phyloP scores from a whole-genome alignment of 2,888 invertebrate species.

The Aphodius sticticus region DNA sequence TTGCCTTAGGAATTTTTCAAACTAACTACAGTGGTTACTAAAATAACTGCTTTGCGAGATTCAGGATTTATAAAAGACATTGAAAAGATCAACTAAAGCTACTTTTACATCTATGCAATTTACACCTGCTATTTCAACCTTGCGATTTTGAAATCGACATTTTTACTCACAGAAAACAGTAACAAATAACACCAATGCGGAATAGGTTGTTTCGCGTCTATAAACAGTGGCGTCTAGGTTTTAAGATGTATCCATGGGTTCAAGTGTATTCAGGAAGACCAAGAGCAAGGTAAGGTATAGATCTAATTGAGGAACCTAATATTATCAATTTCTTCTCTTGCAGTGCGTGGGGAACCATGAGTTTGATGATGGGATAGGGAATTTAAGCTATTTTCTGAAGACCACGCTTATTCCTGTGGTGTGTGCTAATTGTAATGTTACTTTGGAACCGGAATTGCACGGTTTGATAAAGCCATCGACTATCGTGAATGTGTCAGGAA shows the following conservation, averaged over 20 bases:
- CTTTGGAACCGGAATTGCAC: slow-evolving; percentile 5
- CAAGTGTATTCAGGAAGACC: background rate
- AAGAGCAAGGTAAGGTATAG: background rate
- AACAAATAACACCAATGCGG: too few relatives aligned
- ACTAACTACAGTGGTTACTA: too few relatives aligned
- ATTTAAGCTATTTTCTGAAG: background rate
- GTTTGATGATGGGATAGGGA: background rate
- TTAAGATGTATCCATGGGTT: background rate
- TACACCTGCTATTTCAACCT: too few relatives aligned
- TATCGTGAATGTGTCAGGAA: background rate
- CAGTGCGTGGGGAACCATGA: background rate
- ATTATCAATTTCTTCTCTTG: background rate
- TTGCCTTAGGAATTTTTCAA: too few relatives aligned
- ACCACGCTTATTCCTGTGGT: background rate
- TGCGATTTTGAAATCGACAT: too few relatives aligned
- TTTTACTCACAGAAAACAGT: too few relatives aligned
- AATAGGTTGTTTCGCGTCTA: too few relatives aligned
- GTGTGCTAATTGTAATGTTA: slow-evolving; percentile 11
- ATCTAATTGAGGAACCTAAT: background rate
- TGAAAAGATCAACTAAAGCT: too few relatives aligned
- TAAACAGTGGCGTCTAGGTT: too few relatives aligned
- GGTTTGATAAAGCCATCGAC: slow-evolving; percentile 14
- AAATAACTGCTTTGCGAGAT: too few relatives aligned
- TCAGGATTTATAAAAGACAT: too few relatives aligned
- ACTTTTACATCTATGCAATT: too few relatives aligned